phyloP scores from a whole-genome alignment of 2,888 invertebrate genomes.

The Tachina grossa region DNA sequence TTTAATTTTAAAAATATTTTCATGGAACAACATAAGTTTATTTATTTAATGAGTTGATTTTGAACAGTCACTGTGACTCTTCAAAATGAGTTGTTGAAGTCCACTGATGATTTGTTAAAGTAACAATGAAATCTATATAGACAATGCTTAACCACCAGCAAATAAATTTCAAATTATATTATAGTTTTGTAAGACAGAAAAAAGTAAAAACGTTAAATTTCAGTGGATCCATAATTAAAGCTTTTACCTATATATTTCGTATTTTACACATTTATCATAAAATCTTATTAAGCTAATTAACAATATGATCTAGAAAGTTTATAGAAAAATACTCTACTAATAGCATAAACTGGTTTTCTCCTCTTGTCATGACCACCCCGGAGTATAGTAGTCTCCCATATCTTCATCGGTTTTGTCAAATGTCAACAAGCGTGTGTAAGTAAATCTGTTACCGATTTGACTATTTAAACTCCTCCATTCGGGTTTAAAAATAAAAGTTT shows the following conservation, averaged over 20 bases:
- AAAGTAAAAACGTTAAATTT: too few species aligned
- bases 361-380: not conserved
- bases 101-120: too few species aligned
- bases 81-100: too few species aligned
- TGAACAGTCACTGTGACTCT: too few species aligned
- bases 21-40: too few species aligned
- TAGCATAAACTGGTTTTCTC: not conserved
- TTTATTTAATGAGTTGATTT: too few species aligned
- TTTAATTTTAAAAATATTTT: too few species aligned
- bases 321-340: not conserved
- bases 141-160: too few species aligned
- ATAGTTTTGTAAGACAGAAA: too few species aligned
- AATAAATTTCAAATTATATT: too few species aligned
- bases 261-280: not conserved
- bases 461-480: not conserved
- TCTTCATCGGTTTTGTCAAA: constrained; percentile 47
- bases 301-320: not conserved
- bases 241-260: not conserved
- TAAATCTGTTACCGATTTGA: constrained; percentile 2
- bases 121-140: too few species aligned
- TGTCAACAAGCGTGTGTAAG: constrained; percentile 64
- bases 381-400: constrained; percentile 6
- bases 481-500: constrained; percentile 40
- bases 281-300: not conserved
- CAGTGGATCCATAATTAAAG: not conserved